These are phyloP conservation scores for Pteria penguin DNA, from an alignment of 2,888 invertebrate genomes.

Conservation along the genomic window DNA sequence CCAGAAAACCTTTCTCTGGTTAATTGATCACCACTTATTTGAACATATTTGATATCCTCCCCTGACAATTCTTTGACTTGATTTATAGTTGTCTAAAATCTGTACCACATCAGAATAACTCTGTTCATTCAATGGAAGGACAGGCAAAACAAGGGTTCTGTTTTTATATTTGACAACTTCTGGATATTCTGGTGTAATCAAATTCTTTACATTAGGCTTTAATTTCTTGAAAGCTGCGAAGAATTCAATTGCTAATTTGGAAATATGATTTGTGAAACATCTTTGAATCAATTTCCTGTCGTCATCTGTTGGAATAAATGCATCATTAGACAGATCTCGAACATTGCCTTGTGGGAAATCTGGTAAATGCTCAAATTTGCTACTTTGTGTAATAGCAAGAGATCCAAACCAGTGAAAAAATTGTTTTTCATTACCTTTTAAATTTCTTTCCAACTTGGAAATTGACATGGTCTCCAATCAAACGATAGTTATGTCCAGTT, in stretches of 20 bases:
- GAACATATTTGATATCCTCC: no score
- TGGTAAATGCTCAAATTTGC: background rate
- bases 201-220: no score
- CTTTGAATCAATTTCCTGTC: no score
- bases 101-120: background rate
- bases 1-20: no score
- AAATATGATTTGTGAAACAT: no score
- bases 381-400: background rate
- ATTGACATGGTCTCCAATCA: background rate
- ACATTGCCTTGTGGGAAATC: background rate
- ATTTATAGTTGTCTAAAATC: no score
- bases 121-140: background rate
- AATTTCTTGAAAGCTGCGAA: no score
- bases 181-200: background rate
- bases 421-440: background rate
- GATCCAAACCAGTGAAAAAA: background rate
- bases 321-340: background rate
- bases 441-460: background rate
- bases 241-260: no score
- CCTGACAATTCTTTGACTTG: no score
- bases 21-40: slow-evolving; percentile 20
- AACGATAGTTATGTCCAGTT: background rate
- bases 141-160: background rate
- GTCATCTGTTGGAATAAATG: background rate
- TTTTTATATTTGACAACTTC: background rate